Conservation (phyloP, 2,113 vertebrate species). For the Takifugu flavidus region DNA sequence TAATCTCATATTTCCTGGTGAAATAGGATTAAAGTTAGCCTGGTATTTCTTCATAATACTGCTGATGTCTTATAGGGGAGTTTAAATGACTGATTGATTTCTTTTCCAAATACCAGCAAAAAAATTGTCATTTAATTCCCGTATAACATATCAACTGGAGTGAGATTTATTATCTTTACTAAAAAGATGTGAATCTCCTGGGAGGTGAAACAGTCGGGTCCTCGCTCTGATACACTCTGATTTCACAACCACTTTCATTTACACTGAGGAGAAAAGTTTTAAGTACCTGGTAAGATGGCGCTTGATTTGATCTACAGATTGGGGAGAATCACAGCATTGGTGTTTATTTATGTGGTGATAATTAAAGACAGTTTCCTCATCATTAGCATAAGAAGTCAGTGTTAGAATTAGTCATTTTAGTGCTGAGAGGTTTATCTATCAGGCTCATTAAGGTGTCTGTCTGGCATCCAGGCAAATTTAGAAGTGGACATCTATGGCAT, state of each 20-base stretch:
- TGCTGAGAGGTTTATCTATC: background rate
- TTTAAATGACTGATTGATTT: slow-evolving; percentile 29
- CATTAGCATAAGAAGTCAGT: too few relatives aligned
- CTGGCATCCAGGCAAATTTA: slow-evolving; percentile 69
- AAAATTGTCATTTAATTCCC: slow-evolving; percentile 43
- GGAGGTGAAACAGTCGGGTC: slow-evolving; percentile 25
- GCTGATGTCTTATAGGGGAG: slow-evolving; percentile 64
- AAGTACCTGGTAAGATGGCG: slow-evolving; percentile 45
- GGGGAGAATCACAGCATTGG: slow-evolving; percentile 57
- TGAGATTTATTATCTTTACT: slow-evolving; percentile 53
- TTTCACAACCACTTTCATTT: slow-evolving; percentile 75
- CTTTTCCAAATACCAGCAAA: background rate
- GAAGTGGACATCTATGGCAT: slow-evolving; percentile 62
- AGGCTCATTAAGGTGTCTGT: slow-evolving; percentile 33
- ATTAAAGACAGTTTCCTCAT: too few relatives aligned
- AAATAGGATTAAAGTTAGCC: slow-evolving; percentile 69
- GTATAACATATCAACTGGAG: slow-evolving; percentile 54
- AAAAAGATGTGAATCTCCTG: slow-evolving; percentile 55
- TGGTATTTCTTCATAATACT: slow-evolving; percentile 53
- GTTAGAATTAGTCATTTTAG: too few relatives aligned
- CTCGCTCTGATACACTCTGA: slow-evolving; percentile 60
- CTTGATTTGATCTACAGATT: slow-evolving; percentile 64
- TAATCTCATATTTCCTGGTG: slow-evolving; percentile 70
- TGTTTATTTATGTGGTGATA: too few relatives aligned
- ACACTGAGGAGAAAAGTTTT: slow-evolving; percentile 61